Evolutionary conservation across 2,797 vertebrate species (phyloP), one percentile per base, ranked within the genome.

Genomic region (Balearica regulorum): DNA sequence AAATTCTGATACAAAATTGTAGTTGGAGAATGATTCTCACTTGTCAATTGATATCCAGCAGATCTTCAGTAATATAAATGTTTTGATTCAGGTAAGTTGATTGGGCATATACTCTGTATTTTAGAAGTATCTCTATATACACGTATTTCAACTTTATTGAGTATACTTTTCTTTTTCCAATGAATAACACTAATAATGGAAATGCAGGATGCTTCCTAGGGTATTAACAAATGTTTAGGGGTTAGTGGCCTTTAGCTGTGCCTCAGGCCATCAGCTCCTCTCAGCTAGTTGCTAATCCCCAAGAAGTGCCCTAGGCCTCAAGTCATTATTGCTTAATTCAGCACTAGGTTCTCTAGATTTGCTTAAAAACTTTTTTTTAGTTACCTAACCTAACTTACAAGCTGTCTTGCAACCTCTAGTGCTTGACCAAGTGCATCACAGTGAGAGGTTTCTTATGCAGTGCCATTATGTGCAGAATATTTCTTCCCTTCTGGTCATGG

Each of bases 161-260:
- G 5, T 41, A 15, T 66, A 13, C 11, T 79, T 93, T 79, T 68
- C 8, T 71, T 73, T 90, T 81, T 44, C 58, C 33, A 64, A 9
- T 66, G n/a, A 92, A 16, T 79, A 91, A 41, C 29, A 75, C 93
- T 78, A 95, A 81, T 93, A 92, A 44, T 76, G 86, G 84, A 95
- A 78, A 84, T 85, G 20, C 64, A 80, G 49, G 68, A 55, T 9
- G 13, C 37, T 93, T 95, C 68, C 54, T 51, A 54, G 80, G 83
- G 46, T 76, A n/a, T 94, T 94, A 87, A 60, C 55, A 82, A 84
- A 72, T 83, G 61, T 87, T 87, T 95, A 75, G 85, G 89, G 72
- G 75, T 94, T 94, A 83, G 60, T 94, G 66, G 94, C 97, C 96
- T 81, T 94, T 62, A 88, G 95, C 91, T 78, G 65, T 73, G 90